Base-by-base conservation (phyloP, 2,113 vertebrate species). In the Xiphias gladius region DNA sequence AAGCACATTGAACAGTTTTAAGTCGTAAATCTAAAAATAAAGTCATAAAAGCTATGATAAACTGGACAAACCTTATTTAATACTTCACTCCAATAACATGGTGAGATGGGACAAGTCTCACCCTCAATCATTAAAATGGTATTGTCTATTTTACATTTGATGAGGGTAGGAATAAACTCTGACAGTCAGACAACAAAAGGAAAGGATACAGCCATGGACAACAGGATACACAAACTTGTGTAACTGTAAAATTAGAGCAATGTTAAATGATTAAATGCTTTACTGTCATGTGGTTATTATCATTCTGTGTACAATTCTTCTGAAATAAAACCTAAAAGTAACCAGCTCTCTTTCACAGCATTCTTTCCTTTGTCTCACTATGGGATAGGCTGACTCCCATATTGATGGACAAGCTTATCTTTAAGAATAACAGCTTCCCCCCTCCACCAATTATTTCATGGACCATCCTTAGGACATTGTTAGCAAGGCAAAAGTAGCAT, bases 171-270 rank as follows among this genome's bases (percentile, higher is more conserved):
- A 52, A 50, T 30, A 65, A 46, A 72, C 12, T 19, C 3, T 24
- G 19, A 14, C 43, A 17, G 2, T 37, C 22, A 46, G 50, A 37
- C n/a, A 46, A 65, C 20, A 30, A 39, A 8, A 59, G 52, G n/a
- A 73, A 97, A 98, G 97, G 97, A 99, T 99, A 99, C 98, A 99
- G 92, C 98, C 98, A 0, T 98, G 97, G 89, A 99, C 85, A n/a
- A 99, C 96, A 3, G 98, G 97, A 0, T 89, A 96, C 35, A 97
- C 97, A 95, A 99, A 99, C 83, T 95, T 96, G 89, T 99, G 98
- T 78, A 99, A 94, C 98, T 99, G 95, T 77, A 63, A 80, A 37
- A 82, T 24, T 17, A 85, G 14, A 77, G 41, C 20, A 72, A 39
- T 8, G 19, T 58, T 50, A 76, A 32, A 46, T 6, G 0, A 70